These are phyloP conservation scores for Chlorops oryzae DNA, from an alignment of 1,140 invertebrate species.

Conservation along the genomic window DNA sequence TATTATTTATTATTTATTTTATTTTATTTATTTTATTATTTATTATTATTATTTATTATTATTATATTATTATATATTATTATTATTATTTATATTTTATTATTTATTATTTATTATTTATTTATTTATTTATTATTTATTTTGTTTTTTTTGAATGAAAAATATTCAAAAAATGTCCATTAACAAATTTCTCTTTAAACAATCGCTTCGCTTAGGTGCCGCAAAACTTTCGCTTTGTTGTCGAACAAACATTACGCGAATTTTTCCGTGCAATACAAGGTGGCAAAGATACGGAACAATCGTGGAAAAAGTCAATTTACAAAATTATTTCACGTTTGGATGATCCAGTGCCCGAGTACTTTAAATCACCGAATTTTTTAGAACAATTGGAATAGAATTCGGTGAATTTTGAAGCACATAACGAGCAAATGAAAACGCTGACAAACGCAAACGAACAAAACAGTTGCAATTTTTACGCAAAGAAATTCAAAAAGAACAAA, in stretches of 20 bases:
- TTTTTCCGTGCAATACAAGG: conserved; percentile 97
- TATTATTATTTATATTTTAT: too few relatives aligned
- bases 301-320: conserved; percentile 99
- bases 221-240: conserved; percentile 90
- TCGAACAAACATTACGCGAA: conserved; percentile 94
- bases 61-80: too few relatives aligned
- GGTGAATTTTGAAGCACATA: conserved; percentile 30
- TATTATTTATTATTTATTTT: too few relatives aligned
- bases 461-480: not conserved
- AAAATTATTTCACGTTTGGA: conserved; percentile 98
- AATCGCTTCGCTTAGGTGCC: conserved; percentile 89
- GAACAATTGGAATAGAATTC: conserved; percentile 85
- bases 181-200: conserved; percentile 14
- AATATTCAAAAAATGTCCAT: too few relatives aligned
- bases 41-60: too few relatives aligned
- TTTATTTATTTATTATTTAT: conserved; percentile 5
- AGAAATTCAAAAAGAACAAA: not conserved
- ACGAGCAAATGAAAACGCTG: conserved; percentile 19
- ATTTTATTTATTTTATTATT: too few relatives aligned
- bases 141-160: too few relatives aligned
- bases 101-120: not conserved
- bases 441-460: conserved; percentile 17
- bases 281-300: conserved; percentile 95
- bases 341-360: conserved; percentile 97
- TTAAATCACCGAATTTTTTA: conserved; percentile 98